A percentile compares a stretch with the other conserved stretches of the same genome.
These are phyloP conservation scores for Zapus hudsonius DNA, from an alignment of 2,113 vertebrate species.

Conservation along the genomic window DNA sequence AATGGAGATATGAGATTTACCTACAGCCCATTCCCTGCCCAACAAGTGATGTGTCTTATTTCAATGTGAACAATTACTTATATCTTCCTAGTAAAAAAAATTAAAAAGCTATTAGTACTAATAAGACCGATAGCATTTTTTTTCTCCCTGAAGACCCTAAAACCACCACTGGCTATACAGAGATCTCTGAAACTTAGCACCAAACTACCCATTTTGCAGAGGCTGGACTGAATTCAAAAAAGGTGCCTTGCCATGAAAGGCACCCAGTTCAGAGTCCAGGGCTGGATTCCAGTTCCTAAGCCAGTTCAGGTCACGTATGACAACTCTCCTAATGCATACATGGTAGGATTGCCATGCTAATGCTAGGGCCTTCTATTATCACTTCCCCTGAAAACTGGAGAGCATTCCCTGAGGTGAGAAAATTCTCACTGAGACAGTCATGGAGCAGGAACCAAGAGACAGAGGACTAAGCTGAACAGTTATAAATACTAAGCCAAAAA, in stretches of 20 bases:
- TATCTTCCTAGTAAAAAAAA: not conserved
- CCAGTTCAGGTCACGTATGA: not conserved
- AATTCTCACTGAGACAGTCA: not conserved
- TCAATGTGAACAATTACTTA: not conserved
- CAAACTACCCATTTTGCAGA: not conserved
- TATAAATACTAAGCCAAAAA: not conserved
- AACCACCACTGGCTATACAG: not conserved
- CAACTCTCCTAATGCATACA: not conserved
- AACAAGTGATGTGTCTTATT: not conserved
- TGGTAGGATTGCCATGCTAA: not conserved
- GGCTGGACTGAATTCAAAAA: not conserved
- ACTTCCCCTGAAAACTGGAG: not conserved
- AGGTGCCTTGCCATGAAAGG: not conserved
- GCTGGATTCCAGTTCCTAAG: not conserved
- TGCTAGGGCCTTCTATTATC: too few species aligned
- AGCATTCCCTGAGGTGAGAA: not conserved
- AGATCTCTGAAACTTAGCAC: not conserved
- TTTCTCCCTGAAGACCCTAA: not conserved
- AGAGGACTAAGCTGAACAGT: not conserved
- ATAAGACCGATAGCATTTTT: not conserved
- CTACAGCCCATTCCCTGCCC: not conserved
- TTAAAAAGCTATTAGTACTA: not conserved
- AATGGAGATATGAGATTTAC: not conserved
- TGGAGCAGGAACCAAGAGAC: not conserved
- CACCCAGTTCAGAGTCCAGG: rapidly evolving